Conservation (phyloP, 2,888 invertebrate genomes). For the Cephus runcator region DNA sequence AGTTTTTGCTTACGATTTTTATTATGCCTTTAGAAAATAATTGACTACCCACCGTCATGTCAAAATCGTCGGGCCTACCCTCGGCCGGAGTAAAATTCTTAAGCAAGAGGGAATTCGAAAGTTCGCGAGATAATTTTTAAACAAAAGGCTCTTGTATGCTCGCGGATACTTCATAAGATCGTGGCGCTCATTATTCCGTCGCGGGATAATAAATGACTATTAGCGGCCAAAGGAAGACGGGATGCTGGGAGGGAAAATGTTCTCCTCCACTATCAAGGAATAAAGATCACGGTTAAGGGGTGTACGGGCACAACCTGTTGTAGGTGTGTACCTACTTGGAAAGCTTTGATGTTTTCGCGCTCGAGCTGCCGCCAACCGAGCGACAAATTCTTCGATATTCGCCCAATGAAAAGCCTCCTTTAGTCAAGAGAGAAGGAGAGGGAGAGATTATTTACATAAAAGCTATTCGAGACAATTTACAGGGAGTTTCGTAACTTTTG, state of each 20-base stretch:
- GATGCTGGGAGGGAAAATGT: not conserved
- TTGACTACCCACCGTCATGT: not conserved
- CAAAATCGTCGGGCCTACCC: not conserved
- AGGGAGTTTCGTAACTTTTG: not conserved
- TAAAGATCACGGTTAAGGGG: not conserved
- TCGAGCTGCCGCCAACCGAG: constrained; percentile 55
- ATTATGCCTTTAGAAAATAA: not conserved
- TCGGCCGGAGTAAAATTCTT: not conserved
- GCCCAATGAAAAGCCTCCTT: constrained; percentile 58
- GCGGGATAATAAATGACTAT: constrained; percentile 64
- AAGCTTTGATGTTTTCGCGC: constrained; percentile 61
- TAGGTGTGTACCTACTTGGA: constrained; percentile 7
- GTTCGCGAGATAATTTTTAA: constrained; percentile 55
- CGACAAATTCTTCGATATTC: constrained; percentile 65
- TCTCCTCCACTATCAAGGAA: not conserved
- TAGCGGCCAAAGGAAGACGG: constrained; percentile 20
- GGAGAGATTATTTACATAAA: not conserved
- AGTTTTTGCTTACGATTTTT: not conserved
- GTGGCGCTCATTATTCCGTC: constrained; percentile 51
- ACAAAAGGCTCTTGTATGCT: constrained; percentile 56
- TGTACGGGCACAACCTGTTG: not conserved
- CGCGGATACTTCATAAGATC: constrained; percentile 47
- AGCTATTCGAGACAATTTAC: not conserved
- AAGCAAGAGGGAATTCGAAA: not conserved
- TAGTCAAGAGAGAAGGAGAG: not conserved